Evolutionary conservation across 2,113 vertebrate species (phyloP).

Genomic region (Ailurus styani): DNA sequence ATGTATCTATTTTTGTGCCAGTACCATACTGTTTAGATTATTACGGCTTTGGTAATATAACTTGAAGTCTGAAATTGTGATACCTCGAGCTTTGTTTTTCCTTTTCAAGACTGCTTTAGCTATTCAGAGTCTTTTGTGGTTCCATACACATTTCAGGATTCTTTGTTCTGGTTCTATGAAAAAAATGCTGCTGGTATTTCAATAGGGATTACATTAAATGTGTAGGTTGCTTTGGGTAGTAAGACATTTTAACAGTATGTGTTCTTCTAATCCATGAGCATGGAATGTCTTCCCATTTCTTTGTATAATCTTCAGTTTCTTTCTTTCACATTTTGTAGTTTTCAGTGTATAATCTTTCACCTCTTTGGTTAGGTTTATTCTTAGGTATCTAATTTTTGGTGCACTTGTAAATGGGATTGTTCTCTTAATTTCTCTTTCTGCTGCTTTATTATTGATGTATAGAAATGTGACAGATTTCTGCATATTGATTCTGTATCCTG

Average conservation of each 20-base stretch:
- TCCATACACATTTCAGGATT: too few relatives aligned
- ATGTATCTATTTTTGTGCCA: background rate
- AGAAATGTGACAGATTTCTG: background rate
- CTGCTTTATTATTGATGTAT: background rate
- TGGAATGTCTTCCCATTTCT: background rate
- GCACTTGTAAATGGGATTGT: too few relatives aligned
- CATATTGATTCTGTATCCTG: background rate
- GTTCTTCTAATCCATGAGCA: background rate
- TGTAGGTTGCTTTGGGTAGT: background rate
- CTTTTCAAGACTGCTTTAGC: too few relatives aligned
- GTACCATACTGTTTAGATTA: background rate
- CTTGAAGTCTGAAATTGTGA: background rate
- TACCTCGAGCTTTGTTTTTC: background rate
- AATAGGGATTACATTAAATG: too few relatives aligned
- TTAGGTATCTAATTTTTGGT: background rate
- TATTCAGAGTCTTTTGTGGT: too few relatives aligned
- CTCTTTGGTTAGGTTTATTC: background rate
- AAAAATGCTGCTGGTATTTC: too few relatives aligned
- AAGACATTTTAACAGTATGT: background rate
- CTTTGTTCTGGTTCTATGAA: too few relatives aligned
- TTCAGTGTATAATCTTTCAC: background rate
- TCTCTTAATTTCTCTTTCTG: background rate
- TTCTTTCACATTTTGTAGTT: background rate
- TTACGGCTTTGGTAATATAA: background rate
- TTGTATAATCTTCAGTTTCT: background rate